phyloP scores from a whole-genome alignment of 23 tunicate genomes.

The Botrylloides violaceus region DNA sequence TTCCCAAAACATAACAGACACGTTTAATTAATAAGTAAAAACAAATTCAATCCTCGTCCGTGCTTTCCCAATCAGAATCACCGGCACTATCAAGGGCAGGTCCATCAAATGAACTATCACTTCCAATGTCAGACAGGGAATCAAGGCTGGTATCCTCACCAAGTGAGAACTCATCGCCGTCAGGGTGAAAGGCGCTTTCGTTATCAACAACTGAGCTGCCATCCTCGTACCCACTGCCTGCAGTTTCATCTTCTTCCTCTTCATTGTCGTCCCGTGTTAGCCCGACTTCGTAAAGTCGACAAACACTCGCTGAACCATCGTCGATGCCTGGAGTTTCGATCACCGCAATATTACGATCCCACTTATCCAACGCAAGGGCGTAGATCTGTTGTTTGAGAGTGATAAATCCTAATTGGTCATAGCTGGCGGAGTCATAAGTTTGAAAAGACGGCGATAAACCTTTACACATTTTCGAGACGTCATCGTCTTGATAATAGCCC shows the following conservation, averaged over 20 bases:
- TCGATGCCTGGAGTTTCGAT: conserved; percentile 23
- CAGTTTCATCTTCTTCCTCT: conserved; percentile 63
- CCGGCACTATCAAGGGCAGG: background rate
- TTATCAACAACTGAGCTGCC: no score
- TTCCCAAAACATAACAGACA: no score
- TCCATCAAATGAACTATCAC: background rate
- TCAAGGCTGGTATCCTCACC: background rate
- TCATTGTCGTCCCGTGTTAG: conserved; percentile 48
- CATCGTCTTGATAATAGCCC: no score
- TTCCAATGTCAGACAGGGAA: background rate
- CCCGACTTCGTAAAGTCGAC: conserved; percentile 73
- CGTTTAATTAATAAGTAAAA: no score
- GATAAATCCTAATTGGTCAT: conserved; percentile 51
- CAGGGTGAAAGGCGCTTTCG: no score
- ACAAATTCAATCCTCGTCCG: no score
- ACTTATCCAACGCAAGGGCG: conserved; percentile 61
- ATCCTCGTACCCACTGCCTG: conserved; percentile 22
- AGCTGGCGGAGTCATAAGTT: conserved; percentile 52
- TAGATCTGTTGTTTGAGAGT: conserved; percentile 59
- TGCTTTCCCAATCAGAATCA: no score
- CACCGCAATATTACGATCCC: conserved; percentile 49
- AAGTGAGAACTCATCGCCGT: background rate
- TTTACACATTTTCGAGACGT: no score
- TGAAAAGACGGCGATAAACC: conserved; percentile 48
- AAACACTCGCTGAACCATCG: conserved; percentile 44